A percentile compares a stretch with the other conserved stretches of the same genome.
These are phyloP conservation scores for Dinoponera quadriceps DNA, from an alignment of 1,140 invertebrate genomes.

Conservation along the genomic window DNA sequence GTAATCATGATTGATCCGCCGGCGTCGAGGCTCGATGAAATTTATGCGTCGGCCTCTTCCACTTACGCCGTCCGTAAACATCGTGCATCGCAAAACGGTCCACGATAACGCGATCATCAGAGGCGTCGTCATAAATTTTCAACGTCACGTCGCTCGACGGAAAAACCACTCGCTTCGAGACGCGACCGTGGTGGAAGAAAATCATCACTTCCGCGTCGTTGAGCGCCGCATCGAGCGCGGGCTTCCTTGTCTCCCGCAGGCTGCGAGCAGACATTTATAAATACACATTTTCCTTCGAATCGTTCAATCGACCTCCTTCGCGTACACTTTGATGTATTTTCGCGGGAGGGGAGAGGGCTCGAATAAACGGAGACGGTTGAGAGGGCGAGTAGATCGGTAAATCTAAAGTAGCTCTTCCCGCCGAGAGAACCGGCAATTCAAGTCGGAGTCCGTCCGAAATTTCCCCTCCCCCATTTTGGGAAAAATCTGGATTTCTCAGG, in stretches of 20 bases:
- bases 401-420: no score
- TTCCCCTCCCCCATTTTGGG: no score
- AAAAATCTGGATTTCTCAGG: no score
- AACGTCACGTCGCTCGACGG: background rate
- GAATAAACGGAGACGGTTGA: no score
- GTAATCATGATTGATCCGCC: constrained; percentile 50
- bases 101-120: constrained; percentile 9
- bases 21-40: constrained; percentile 12
- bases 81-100: background rate
- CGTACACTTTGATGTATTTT: no score
- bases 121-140: background rate
- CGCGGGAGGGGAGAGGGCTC: no score
- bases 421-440: no score
- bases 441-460: no score
- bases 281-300: background rate
- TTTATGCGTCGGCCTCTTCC: constrained; percentile 40
- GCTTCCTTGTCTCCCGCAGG: background rate
- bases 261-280: background rate
- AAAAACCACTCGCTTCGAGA: background rate
- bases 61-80: constrained; percentile 26
- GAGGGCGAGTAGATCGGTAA: no score
- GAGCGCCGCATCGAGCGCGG: background rate
- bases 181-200: background rate
- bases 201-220: background rate
- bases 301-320: no score